Evolutionary conservation across 1,140 invertebrate species (phyloP), one percentile per base, ranked within the genome.

Genomic region (Aphelenchoides besseyi): DNA sequence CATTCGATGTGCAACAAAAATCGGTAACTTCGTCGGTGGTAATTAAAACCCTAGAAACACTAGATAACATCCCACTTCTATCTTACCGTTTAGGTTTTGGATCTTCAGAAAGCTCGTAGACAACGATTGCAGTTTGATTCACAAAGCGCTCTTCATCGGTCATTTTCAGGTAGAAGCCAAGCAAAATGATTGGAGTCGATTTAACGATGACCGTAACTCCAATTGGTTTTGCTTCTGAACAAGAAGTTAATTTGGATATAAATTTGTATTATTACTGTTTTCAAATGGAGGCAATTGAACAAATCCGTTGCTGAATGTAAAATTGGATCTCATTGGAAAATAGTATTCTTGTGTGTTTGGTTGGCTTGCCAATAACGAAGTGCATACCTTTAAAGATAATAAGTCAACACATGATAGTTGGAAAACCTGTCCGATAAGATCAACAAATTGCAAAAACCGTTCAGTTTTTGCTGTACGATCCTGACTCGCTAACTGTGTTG

Each of bases 251-350:
- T 8, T 59, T 41, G 5, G n/a, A 33, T 59, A 23, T 5, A 28
- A 5, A 59, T 48, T 23, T 48, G 55, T 59, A 59, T 8, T n/a
- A n/a, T 18, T 59, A 59, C 55, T 59, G 5, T 33, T 59, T 59
- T 5, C 23, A 59, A 33, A 29, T 33, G 5, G 55, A 5, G 18
- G 55, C 26, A 59, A 33, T 33, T 59, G 5, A 5, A 59, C 55
- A 33, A 8, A 59, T 5, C 55, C 55, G 5, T 5, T 18, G 18
- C 55, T 59, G 18, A 59, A 59, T 59, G 5, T 12, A 33, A 29
- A 5, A 33, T 28, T 33, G 55, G 55, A 59, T 8, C 55, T 5
- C 18, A 59, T 5, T 33, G 55, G 55, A 5, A 59, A 59, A 23
- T 59, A 59, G 32, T 59, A 59, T 18, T 59, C 18, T 59, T 18